Evolutionary conservation across 2,113 vertebrate genomes (phyloP).

Genomic region (Sakesphorus luctuosus): DNA sequence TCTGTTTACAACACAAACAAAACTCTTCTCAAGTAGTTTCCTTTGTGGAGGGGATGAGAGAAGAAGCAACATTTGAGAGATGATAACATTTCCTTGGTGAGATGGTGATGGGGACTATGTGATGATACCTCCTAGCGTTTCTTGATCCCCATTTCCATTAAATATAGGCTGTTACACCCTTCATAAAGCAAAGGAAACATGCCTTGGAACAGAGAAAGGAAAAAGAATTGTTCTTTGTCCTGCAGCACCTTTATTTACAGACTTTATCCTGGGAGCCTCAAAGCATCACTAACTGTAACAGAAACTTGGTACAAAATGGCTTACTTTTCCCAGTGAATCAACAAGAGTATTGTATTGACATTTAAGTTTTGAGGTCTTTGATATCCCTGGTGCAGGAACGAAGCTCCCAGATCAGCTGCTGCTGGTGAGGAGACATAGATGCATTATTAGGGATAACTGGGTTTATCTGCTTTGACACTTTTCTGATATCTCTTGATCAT

Average conservation of each 20-base stretch:
- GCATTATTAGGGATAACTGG: constrained; percentile 40
- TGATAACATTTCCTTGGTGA: background rate
- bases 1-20: background rate
- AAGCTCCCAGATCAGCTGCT: constrained; percentile 48
- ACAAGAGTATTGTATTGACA: background rate
- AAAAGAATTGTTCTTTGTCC: background rate
- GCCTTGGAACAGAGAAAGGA: background rate
- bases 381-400: background rate
- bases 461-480: constrained; percentile 53
- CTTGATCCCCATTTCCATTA: background rate
- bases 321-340: background rate
- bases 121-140: background rate
- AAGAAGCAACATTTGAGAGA: background rate
- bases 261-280: background rate
- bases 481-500: constrained; percentile 44
- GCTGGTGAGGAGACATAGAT: background rate
- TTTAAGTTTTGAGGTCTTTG: constrained; percentile 24
- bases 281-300: background rate
- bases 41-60: background rate
- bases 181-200: background rate
- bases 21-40: background rate
- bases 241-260: background rate
- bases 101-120: background rate
- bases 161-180: background rate
- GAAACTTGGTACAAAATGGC: background rate